Conservation (phyloP, 2,797 vertebrate genomes). For the Coregonus suidteri region DNA sequence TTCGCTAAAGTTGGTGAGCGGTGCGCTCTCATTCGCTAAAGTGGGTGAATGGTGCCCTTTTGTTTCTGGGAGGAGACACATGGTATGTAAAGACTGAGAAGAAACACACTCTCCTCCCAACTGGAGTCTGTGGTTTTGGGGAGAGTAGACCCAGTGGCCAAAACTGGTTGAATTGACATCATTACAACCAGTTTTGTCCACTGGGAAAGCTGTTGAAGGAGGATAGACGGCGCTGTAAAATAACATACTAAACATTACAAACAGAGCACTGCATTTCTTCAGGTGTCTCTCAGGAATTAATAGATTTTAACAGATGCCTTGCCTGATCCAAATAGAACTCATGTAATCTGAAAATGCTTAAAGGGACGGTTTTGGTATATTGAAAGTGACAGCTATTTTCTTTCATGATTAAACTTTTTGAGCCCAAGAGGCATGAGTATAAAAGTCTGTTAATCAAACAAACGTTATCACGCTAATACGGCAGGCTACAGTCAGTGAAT, state of each 20-base stretch:
- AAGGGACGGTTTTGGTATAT: not conserved
- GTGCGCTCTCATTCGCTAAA: constrained; percentile 32
- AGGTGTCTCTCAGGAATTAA: not conserved
- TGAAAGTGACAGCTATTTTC: not conserved
- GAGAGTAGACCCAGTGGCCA: too few species aligned
- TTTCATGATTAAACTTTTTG: not conserved
- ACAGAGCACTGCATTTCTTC: not conserved
- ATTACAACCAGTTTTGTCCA: not conserved
- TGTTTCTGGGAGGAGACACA: constrained; percentile 21
- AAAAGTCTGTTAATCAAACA: not conserved
- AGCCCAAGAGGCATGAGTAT: not conserved
- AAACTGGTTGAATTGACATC: not conserved
- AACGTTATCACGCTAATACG: not conserved
- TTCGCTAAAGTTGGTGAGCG: constrained; percentile 20
- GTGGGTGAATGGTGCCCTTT: constrained; percentile 2
- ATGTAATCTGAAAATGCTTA: not conserved
- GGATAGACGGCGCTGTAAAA: not conserved
- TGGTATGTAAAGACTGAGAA: constrained; percentile 17
- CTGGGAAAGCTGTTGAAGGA: not conserved
- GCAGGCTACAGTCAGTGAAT: not conserved
- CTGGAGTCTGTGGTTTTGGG: not conserved
- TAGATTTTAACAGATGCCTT: not conserved
- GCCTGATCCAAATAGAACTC: not conserved
- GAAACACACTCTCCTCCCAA: not conserved
- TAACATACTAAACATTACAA: not conserved